Conservation (phyloP, 2,113 vertebrate genomes). For the Mola mola region DNA sequence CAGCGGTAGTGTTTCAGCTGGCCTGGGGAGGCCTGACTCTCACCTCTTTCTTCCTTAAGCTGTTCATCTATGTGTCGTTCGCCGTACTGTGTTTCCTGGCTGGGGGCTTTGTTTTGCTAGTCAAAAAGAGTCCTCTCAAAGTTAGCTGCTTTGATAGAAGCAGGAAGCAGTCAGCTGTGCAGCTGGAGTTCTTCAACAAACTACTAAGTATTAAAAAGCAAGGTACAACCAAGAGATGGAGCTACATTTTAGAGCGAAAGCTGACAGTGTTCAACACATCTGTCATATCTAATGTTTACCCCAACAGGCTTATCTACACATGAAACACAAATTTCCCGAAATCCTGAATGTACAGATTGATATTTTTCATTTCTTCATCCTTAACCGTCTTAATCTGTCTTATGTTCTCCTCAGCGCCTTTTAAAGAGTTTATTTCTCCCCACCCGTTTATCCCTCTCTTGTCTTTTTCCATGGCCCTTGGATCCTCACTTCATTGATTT, state of each 20-base stretch:
- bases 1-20: conserved; percentile 78
- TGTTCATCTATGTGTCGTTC: conserved; percentile 83
- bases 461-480: not conserved
- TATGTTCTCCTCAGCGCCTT: not conserved
- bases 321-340: too few species aligned
- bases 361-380: not conserved
- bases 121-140: conserved; percentile 78
- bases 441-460: conserved; percentile 4
- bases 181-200: conserved; percentile 74
- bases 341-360: too few species aligned
- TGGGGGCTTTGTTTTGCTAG: conserved; percentile 77
- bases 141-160: conserved; percentile 72
- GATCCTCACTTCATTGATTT: conserved; percentile 27
- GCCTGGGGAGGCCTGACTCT: conserved; percentile 78
- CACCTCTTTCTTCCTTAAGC: conserved; percentile 82
- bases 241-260: too few species aligned
- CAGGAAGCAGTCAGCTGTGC: conserved; percentile 56
- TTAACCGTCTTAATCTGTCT: not conserved
- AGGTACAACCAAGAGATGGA: too few species aligned
- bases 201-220: too few species aligned
- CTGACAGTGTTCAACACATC: too few species aligned
- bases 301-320: too few species aligned
- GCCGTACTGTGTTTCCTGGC: conserved; percentile 81
- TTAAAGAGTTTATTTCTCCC: too few species aligned
- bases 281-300: not conserved